phyloP scores from a whole-genome alignment of 2,888 invertebrate genomes.

The Archips crataeganus region DNA sequence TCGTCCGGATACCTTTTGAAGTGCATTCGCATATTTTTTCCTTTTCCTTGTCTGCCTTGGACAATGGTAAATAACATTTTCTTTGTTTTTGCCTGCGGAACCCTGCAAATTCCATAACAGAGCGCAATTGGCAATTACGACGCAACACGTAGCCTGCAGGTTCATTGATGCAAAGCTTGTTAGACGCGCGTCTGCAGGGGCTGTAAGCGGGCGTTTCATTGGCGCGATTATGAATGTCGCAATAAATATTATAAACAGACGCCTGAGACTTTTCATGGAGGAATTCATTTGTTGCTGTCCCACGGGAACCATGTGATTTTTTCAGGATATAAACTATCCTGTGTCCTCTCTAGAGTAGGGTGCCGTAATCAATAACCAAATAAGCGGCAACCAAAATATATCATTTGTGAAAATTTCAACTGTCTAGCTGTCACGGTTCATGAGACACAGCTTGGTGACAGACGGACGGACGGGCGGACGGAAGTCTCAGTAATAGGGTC shows the following conservation, averaged over 20 bases:
- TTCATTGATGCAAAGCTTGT: slow-evolving; percentile 47
- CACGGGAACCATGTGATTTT: too few species aligned
- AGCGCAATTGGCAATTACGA: slow-evolving; percentile 39
- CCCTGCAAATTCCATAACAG: slow-evolving; percentile 30
- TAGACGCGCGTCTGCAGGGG: slow-evolving; percentile 45
- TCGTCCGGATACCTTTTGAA: not conserved
- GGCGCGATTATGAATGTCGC: slow-evolving; percentile 24
- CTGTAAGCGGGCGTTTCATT: slow-evolving; percentile 44
- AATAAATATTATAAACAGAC: not conserved
- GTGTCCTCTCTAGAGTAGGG: too few species aligned
- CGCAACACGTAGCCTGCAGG: slow-evolving; percentile 44
- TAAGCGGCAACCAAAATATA: too few species aligned
- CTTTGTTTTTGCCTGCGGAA: slow-evolving; percentile 24
- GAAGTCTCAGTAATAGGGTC: too few species aligned
- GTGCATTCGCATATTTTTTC: not conserved
- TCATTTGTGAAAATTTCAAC: too few species aligned
- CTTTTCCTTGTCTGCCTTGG: not conserved
- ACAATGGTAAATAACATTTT: not conserved
- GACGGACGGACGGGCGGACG: too few species aligned
- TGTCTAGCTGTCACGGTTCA: too few species aligned
- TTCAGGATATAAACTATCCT: too few species aligned
- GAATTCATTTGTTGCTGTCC: too few species aligned
- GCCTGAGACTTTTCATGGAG: too few species aligned
- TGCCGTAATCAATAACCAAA: too few species aligned
- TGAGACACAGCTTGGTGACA: too few species aligned